These are phyloP conservation scores for Sus cebifrons DNA, from an alignment of 2,797 vertebrate species.

Conservation along the genomic window DNA sequence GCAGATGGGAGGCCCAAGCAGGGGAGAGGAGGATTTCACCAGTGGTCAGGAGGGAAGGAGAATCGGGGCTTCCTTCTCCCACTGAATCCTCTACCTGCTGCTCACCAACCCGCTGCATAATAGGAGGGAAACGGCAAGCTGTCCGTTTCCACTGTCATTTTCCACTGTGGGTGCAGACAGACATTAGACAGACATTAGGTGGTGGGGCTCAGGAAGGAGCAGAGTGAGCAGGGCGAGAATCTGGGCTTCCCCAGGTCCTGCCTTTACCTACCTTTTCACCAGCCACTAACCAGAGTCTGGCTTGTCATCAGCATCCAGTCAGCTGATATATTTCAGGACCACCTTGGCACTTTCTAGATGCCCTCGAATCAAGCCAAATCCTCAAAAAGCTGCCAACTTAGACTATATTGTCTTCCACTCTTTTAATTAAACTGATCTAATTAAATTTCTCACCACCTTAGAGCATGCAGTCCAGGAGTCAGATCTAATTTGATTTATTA, in stretches of 20 bases:
- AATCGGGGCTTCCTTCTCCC: not conserved
- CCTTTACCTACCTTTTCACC: not conserved
- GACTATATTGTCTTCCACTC: not conserved
- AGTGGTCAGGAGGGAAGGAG: not conserved
- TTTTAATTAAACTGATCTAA: constrained; percentile 70
- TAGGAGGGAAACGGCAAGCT: not conserved
- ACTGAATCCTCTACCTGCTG: not conserved
- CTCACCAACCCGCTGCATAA: not conserved
- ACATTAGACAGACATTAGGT: not conserved
- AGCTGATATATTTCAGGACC: not conserved
- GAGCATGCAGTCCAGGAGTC: constrained; percentile 20
- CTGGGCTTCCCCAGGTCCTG: not conserved
- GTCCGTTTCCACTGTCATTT: not conserved
- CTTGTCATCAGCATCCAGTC: not conserved
- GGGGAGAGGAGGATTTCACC: not conserved
- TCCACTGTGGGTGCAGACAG: not conserved
- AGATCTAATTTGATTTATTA: constrained; percentile 69
- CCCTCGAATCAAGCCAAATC: constrained; percentile 47
- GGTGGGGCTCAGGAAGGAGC: not conserved
- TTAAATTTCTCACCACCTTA: constrained; percentile 67
- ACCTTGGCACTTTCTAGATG: constrained; percentile 35
- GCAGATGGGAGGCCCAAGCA: not conserved
- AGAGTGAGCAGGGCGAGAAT: not conserved
- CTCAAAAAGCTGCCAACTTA: constrained; percentile 39
- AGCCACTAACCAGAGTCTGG: not conserved